These are phyloP conservation scores for Hoplias malabaricus DNA, from an alignment of 2,113 vertebrate species.

Conservation along the genomic window DNA sequence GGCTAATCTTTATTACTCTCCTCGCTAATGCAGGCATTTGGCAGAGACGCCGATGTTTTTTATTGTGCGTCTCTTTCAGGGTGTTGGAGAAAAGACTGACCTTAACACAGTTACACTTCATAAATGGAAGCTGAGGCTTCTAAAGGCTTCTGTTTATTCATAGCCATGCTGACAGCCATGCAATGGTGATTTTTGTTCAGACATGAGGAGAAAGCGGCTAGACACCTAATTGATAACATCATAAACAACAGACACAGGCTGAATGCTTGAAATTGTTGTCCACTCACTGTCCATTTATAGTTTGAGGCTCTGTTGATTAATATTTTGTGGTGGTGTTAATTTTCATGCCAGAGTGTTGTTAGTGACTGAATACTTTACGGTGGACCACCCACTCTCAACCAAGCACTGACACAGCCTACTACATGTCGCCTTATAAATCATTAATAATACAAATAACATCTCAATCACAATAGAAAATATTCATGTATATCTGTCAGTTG, in stretches of 20 bases:
- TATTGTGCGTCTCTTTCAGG: not conserved
- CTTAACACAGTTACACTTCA: conserved; percentile 7
- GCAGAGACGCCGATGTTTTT: conserved; percentile 18
- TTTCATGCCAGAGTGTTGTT: too few species aligned
- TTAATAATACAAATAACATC: too few species aligned
- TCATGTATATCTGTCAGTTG: too few species aligned
- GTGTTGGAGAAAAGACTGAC: conserved; percentile 36
- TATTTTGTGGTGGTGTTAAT: too few species aligned
- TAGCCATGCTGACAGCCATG: conserved; percentile 10
- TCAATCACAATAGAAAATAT: too few species aligned
- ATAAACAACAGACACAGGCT: not conserved
- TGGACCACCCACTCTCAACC: too few species aligned
- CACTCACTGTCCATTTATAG: not conserved
- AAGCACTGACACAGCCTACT: too few species aligned
- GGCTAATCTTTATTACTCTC: conserved; percentile 14
- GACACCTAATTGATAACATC: conserved; percentile 2
- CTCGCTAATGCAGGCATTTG: conserved; percentile 35
- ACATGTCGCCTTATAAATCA: too few species aligned
- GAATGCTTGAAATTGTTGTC: not conserved
- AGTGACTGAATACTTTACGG: too few species aligned
- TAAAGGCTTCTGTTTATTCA: conserved; percentile 24
- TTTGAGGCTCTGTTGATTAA: too few species aligned
- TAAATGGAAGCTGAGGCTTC: conserved; percentile 29
- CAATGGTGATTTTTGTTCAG: conserved; percentile 31
- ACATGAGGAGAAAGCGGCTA: conserved; percentile 12